Evolutionary conservation across 2,797 vertebrate genomes (phyloP), one percentile per base, ranked within the genome.

Genomic region (Acipenser ruthenus): DNA sequence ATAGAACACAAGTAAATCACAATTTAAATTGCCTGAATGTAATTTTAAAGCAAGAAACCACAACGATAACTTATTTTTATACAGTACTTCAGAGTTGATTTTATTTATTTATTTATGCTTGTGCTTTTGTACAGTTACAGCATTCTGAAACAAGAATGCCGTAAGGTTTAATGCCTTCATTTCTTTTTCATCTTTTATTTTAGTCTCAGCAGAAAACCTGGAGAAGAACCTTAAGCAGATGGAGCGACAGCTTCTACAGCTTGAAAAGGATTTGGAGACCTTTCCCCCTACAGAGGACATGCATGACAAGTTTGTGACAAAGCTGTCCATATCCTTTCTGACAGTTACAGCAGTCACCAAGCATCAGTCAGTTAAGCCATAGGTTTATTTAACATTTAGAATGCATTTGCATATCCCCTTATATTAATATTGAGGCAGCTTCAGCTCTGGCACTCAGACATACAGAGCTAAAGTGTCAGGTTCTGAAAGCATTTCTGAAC

Each of bases 321-420:
- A 96, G 90, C 97, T 99, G 95, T 90, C 91, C 77, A 99, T 99
- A 99, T 99, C 96, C 95, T 98, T 96, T 90, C 70, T 77, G 71
- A 79, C 77, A 67, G 66, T 70, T 72, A 69, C 71, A 75, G 72
- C 70, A 68, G 58, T 67, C 70, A 72, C 58, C 1, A 67, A 65
- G 69, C 62, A 70, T 60, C 53, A 74, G 69, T 71, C 72, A 73
- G 62, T 67, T 77, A 71, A 69, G 68, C 62, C 73, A 63, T 72
- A 62, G 63, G 49, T 73, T 74, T 60, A 67, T 66, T 80, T 78
- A 68, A 72, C 55, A 59, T 72, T 80, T 81, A 68, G 68, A 61
- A 67, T 77, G 9, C 77, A 60, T 75, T 79, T 81, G 1, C 63
- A 56, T 77, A 78, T 76, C n/a, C 72, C 73, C 50, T 37, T 62